Base-by-base conservation (phyloP, 2,113 vertebrate genomes). In the Conger conger region DNA sequence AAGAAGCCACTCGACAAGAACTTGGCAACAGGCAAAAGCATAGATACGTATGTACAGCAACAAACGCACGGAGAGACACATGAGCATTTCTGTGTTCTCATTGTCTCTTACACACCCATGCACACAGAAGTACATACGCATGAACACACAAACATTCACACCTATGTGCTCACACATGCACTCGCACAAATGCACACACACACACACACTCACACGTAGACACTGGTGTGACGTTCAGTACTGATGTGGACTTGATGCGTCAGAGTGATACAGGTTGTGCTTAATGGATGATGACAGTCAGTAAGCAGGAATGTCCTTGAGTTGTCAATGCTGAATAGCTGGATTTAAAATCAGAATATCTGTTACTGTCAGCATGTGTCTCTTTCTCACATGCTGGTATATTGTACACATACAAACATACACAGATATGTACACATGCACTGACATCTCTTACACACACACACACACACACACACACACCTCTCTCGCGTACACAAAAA, bases 151-250 rank as follows among this genome's bases (percentile, higher is more conserved):
- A 2, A 17, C 77, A 17, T 79, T 16, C 36, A 53, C 16, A 16
- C 50, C 53, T 13, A 37, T 23, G 33, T 85, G 17, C 40, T 76
- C 80, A 86, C 81, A 85, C 84, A 33, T 82, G 36, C 37, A 78
- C 33, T 6, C 68, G 9, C 68, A 35, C 17, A 7, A 9, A 76
- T 6, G 9, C 40, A 42, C 4, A 57, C 18, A 16, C 54, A 57
- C 50, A 79, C 80, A 86, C 81, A 85, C 84, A n/a, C 83, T 36
- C 37, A 78, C 8, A n/a, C 27, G 9, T n/a, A 35, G 27, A 30
- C 33, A 76, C 27, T 6, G 50, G 7, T 53, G 16, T 53, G 50
- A 53, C 8, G 50, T 9, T 53, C 50, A 53, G 50, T 9, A 16
- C 50, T 53, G 50, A 53, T 53, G 16, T 53, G 50, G 50, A 16